Base-by-base conservation (phyloP, 1,140 invertebrate genomes). In the Brachionus paranguensis region DNA sequence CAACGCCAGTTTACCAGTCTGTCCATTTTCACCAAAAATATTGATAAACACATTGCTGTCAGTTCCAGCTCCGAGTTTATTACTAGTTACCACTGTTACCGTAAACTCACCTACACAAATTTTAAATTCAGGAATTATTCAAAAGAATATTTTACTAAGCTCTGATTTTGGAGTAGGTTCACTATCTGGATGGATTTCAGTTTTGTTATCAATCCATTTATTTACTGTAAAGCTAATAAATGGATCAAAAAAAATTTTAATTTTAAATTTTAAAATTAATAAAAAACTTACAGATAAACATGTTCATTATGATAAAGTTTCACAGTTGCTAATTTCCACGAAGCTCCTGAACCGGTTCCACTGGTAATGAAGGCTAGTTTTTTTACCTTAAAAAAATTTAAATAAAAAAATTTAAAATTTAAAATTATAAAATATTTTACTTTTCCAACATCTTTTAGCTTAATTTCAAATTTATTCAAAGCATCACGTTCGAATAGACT, bases 41-140 rank as follows among this genome's bases (percentile, higher is more conserved):
- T 87, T 87, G n/a, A 89, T 76, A 76, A 87, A 89, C 5, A 89
- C 88, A 86, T 89, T 88, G 55, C 88, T 87, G 85, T 89, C 88
- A 12, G 89, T 89, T 10, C 89, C 89, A 53, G 87, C 88, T 45
- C 84, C 86, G 11, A 74, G 78, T 41, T 86, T 86, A 47, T 87
- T 87, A 2, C 88, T 88, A 17, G 89, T 89, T 72, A 87, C 84
- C 1, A 88, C 87, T 72, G 87, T 86, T 14, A 89, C 86, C 6
- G 68, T 85, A 84, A 89, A 89, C 14, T 86, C 86, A 4, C 86
- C 86, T 86, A 88, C 33, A 12, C 14, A 47, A 76, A 14, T 27
- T 76, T 24, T 10, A 27, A 27, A 11, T 47, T 27, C 17, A 5
- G 27, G 24, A 41, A n/a, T 43, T 20, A 37, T 41, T 41, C 0